A percentile compares a stretch with the other conserved stretches of the same genome.
Conservation (phyloP, 2,113 vertebrate species). For the Cisticola juncidis region DNA sequence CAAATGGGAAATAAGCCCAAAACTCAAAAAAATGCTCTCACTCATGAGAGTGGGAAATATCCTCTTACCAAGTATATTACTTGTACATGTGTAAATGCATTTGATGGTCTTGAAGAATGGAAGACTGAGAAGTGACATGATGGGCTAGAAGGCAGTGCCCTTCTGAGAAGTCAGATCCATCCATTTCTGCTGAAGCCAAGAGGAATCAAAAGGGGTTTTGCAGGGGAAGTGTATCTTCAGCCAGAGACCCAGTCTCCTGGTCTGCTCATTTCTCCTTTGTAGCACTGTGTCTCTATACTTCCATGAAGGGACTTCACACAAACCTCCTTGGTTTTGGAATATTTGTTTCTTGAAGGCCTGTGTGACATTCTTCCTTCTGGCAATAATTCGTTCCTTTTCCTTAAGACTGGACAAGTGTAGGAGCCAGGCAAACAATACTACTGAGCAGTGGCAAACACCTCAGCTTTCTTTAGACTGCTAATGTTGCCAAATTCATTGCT, state of each 20-base stretch:
- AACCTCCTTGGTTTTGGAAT: neutral
- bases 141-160: neutral
- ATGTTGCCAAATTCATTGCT: neutral
- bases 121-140: neutral
- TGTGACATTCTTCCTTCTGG: neutral
- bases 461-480: neutral
- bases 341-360: neutral
- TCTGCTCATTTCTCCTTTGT: neutral
- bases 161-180: neutral
- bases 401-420: neutral
- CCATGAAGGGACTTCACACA: neutral
- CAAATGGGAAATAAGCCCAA: neutral
- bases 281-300: neutral
- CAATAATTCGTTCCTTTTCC: neutral
- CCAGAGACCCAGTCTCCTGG: neutral
- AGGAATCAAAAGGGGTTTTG: neutral
- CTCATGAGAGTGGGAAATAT: neutral
- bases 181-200: neutral
- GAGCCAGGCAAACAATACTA: neutral
- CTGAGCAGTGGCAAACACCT: neutral
- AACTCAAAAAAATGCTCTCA: neutral
- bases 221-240: neutral
- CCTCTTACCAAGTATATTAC: neutral
- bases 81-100: accelerated
- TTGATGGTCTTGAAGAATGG: neutral